A percentile compares a stretch with the other conserved stretches of the same genome.
Conservation (phyloP, 1,140 invertebrate species). For the Anoplophora glabripennis region DNA sequence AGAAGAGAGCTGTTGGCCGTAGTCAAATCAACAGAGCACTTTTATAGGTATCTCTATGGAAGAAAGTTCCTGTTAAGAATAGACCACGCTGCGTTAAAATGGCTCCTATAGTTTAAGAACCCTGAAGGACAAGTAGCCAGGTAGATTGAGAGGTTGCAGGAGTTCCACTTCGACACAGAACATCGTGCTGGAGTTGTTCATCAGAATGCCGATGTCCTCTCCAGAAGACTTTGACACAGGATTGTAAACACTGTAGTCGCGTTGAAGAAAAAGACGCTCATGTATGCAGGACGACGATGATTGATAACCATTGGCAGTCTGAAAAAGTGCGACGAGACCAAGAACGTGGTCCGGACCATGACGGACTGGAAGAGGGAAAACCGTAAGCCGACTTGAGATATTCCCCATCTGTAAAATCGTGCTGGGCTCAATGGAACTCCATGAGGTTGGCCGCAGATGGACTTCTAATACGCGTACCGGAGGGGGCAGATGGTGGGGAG, state of each 20-base stretch:
- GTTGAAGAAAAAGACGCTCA: background rate
- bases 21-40: slow-evolving; percentile 31
- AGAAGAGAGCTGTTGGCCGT: slow-evolving; percentile 32
- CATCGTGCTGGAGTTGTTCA: slow-evolving; percentile 27
- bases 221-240: slow-evolving; percentile 17
- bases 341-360: background rate
- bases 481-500: slow-evolving; percentile 6
- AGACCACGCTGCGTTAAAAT: slow-evolving; percentile 37
- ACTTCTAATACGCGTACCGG: slow-evolving; percentile 15
- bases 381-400: background rate
- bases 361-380: background rate
- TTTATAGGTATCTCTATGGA: slow-evolving; percentile 29
- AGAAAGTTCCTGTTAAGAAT: slow-evolving; percentile 27
- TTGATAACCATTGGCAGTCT: background rate
- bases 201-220: slow-evolving; percentile 31
- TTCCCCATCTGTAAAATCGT: slow-evolving; percentile 20
- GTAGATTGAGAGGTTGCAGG: slow-evolving; percentile 31
- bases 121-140: slow-evolving; percentile 33
- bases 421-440: slow-evolving; percentile 26
- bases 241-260: slow-evolving; percentile 19
- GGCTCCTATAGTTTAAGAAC: slow-evolving; percentile 39
- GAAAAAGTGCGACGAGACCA: background rate
- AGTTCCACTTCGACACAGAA: slow-evolving; percentile 32
- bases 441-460: slow-evolving; percentile 18
- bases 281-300: no score